These are phyloP conservation scores for Ceratosolen fusciceps DNA, from an alignment of 1,140 invertebrate genomes.

Conservation along the genomic window DNA sequence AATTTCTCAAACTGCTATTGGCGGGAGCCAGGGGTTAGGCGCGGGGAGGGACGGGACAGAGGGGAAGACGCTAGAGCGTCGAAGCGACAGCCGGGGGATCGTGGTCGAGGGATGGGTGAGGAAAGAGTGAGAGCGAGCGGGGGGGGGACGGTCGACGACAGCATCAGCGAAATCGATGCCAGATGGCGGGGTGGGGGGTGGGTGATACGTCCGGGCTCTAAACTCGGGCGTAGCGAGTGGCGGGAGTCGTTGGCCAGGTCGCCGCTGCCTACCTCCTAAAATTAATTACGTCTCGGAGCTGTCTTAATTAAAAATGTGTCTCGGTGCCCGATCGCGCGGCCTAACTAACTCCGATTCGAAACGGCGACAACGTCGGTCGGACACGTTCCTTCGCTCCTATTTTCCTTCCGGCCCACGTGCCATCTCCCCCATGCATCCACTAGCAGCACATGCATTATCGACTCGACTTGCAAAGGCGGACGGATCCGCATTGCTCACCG, in stretches of 20 bases:
- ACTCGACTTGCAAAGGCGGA: not conserved
- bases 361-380: not conserved
- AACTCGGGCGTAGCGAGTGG: not conserved
- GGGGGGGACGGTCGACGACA: constrained; percentile 1
- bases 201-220: not conserved
- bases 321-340: constrained; percentile 52
- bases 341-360: not conserved
- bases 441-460: not conserved
- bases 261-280: constrained; percentile 60
- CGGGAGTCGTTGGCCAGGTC: constrained; percentile 31
- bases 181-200: constrained; percentile 13
- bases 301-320: constrained; percentile 70
- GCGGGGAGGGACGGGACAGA: no score
- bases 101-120: no score
- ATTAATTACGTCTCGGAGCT: constrained; percentile 69
- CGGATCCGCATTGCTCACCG: not conserved
- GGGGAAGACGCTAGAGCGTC: not conserved
- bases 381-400: not conserved
- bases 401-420: not conserved
- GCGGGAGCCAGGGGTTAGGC: no score
- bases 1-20: constrained; percentile 42
- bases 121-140: no score
- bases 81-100: no score
- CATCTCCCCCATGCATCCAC: not conserved
- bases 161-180: constrained; percentile 38